Base-by-base conservation (phyloP, 2,113 vertebrate species). In the Callospermophilus lateralis region DNA sequence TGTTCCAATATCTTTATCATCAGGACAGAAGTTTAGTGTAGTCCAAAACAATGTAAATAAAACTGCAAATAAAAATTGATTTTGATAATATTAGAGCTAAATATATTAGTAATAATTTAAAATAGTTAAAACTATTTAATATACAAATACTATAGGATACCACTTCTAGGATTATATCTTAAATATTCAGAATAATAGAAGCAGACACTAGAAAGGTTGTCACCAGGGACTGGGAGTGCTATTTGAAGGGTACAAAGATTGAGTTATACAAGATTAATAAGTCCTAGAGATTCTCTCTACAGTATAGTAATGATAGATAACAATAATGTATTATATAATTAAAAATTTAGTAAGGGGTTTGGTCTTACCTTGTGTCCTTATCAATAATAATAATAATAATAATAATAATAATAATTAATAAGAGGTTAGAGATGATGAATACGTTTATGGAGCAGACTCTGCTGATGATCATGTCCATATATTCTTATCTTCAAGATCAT, bases 1-100 rank as follows among this genome's bases (percentile, higher is more conserved):
- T 81, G 6, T 42, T 80, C 19, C 89, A 87, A 92, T 45, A 93
- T 8, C 86, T 97, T 92, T 97, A 24, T 73, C 97, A 22, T 96
- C n/a, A 67, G 9, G 32, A 93, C n/a, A 67, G 10, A n/a, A 93
- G 45, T 93, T 1, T 48, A 45, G 39, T 78, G n/a, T 84, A 91
- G 45, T 85, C 1, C 4, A 81, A 51, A 89, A 11, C 13, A 85
- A 51, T 67, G 0, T 37, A 95, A 78, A 77, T 84, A 67, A 94
- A 65, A 97, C 1, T 26, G 32, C 72, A 42, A 94, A 81, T 48
- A 70, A n/a, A 0, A 93, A 63, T 42, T 67, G 1, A 55, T 26
- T 24, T 93, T 93, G 3, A 90, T 39, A 13, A 58, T 16, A 53
- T 0, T 28, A 79, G 2, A 79, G 37, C n/a, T 0, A 93, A 92